Evolutionary conservation across 2,797 vertebrate genomes (phyloP).

Genomic region (Trachops cirrhosus): DNA sequence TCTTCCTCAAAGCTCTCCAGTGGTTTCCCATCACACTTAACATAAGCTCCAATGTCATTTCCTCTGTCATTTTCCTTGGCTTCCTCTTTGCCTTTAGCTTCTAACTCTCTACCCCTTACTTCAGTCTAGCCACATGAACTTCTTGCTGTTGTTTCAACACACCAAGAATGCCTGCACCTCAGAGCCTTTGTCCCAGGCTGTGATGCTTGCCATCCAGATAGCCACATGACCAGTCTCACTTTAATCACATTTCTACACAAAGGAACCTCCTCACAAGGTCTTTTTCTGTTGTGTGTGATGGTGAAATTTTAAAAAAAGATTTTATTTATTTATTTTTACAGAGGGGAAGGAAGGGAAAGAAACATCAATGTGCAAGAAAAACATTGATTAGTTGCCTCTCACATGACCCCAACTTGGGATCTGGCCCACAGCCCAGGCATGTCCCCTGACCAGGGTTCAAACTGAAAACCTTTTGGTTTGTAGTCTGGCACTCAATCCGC

Average conservation of each 20-base stretch:
- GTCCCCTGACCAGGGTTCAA: neutral
- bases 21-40: neutral
- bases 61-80: too few species aligned
- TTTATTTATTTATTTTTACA: neutral
- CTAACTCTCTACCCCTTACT: neutral
- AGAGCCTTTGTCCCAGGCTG: neutral
- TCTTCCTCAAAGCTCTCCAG: neutral
- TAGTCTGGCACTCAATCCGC: neutral
- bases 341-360: neutral
- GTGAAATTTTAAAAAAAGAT: neutral
- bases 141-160: neutral
- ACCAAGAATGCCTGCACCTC: neutral
- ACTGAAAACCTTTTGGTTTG: neutral
- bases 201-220: neutral
- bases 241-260: neutral
- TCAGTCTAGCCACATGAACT: neutral
- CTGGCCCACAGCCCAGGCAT: neutral
- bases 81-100: neutral
- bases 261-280: neutral
- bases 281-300: neutral
- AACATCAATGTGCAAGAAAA: neutral
- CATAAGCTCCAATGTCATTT: neutral
- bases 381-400: neutral
- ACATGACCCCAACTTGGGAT: neutral
- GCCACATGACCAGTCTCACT: neutral